These are phyloP conservation scores for Callocephalon fimbriatum DNA, from an alignment of 2,113 vertebrate genomes.

Conservation along the genomic window DNA sequence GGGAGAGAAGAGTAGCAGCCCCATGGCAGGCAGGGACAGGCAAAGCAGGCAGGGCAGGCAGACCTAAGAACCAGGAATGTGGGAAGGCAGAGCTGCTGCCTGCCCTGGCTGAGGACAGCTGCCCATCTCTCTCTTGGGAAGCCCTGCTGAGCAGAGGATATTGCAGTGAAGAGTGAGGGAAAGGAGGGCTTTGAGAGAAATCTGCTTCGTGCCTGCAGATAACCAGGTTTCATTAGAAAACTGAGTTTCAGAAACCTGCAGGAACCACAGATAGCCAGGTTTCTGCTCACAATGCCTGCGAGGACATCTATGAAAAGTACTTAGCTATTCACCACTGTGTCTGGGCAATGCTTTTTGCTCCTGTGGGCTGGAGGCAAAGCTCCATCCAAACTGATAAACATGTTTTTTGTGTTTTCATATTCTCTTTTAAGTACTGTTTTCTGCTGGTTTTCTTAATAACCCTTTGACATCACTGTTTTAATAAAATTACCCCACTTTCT, in stretches of 20 bases:
- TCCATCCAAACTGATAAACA: not conserved
- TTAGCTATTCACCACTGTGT: not conserved
- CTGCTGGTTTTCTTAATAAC: not conserved
- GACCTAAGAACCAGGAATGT: not conserved
- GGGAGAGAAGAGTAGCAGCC: not conserved
- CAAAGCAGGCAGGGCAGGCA: too few relatives aligned
- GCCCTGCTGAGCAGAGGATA: not conserved
- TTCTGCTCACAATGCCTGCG: not conserved
- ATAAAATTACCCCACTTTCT: not conserved
- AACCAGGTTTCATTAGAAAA: not conserved
- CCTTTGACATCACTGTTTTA: not conserved
- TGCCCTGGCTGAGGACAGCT: not conserved
- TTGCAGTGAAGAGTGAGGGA: not conserved
- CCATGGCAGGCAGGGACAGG: fast-evolving
- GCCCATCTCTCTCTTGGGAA: not conserved
- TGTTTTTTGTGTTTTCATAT: not conserved
- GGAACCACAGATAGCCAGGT: not conserved
- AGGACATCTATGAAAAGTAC: not conserved
- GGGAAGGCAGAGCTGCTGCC: not conserved
- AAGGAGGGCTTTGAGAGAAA: not conserved
- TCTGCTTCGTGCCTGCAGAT: not conserved
- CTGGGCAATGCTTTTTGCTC: not conserved
- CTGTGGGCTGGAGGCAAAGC: not conserved
- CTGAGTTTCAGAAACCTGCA: not conserved
- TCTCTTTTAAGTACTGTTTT: not conserved